These are phyloP conservation scores for Poeciliopsis prolifica DNA, from an alignment of 2,113 vertebrate genomes.

Conservation along the genomic window DNA sequence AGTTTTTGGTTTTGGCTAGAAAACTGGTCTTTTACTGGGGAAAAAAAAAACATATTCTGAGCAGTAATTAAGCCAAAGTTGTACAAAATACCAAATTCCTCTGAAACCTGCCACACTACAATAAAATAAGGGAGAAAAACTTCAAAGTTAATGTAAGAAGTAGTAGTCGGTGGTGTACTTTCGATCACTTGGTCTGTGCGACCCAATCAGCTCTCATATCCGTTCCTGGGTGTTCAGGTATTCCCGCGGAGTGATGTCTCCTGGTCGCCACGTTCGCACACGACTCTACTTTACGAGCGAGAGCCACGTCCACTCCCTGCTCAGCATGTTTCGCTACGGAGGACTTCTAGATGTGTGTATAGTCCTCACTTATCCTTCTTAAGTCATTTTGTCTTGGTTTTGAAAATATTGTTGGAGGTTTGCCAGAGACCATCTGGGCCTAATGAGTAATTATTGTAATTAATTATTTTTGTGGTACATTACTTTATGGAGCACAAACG, in stretches of 20 bases:
- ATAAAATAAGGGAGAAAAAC: too few species aligned
- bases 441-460: background rate
- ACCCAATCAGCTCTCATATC: background rate
- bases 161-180: too few species aligned
- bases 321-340: slow-evolving; percentile 95
- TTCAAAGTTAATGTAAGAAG: too few species aligned
- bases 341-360: slow-evolving; percentile 90
- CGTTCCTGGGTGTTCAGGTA: slow-evolving; percentile 80
- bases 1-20: too few species aligned
- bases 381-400: background rate
- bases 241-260: slow-evolving; percentile 95
- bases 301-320: slow-evolving; percentile 96
- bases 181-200: background rate
- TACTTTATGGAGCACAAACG: too few species aligned
- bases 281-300: slow-evolving; percentile 98
- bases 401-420: background rate
- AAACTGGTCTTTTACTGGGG: too few species aligned
- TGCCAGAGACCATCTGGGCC: background rate
- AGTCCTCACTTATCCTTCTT: background rate
- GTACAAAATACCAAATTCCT: too few species aligned
- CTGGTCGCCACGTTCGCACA: slow-evolving; percentile 94
- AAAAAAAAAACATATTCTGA: too few species aligned
- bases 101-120: too few species aligned
- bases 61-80: too few species aligned
- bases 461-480: too few species aligned